Base-by-base conservation (phyloP, 2,888 invertebrate species). In the Lypha dubia region DNA sequence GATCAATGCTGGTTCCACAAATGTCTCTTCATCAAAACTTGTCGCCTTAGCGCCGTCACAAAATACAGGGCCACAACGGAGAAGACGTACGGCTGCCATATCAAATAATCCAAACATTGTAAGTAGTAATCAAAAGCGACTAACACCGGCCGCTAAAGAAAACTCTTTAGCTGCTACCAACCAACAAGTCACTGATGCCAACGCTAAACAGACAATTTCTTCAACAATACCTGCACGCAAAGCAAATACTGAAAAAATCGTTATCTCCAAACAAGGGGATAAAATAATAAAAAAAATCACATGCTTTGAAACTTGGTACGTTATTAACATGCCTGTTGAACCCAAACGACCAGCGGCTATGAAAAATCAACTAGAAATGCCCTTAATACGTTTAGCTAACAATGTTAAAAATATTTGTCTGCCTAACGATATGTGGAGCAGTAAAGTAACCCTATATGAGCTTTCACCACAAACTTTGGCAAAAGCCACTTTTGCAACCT, bases 271-370 rank as follows among this genome's bases (percentile, higher is more conserved):
- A 13, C 91, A 92, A 73, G 91, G 91, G 11, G 92, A 92, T 20
- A 90, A 91, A 67, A 86, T 92, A 3, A 90, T 92, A 2, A 92
- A 92, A 79, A 92, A 92, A 87, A 91, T 92, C 5, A 92, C 92
- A n/a, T 92, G 92, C 86, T 92, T 91, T 70, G 92, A 92, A 80
- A 92, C 91, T 15, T 92, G 92, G 92, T 91, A 92, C 79, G 92
- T 92, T 20, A 92, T 92, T 20, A 90, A 90, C 75, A 87, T 90
- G 56, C 90, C 90, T 63, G 86, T 88, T 35, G 88, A 88, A 0
- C 71, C 80, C 22, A 71, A 86, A 1, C 46, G 76, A 5, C 87
- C 88, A 38, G 86, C 83, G 0, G 86, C 88, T 24, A 87, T 89
- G 41, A 89, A 89, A 86, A 90, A 90, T 86, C 87, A 84, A 73